A percentile compares a stretch with the other conserved stretches of the same genome.
Conservation (phyloP, 2,888 invertebrate genomes). For the Linnaemya tessellans region DNA sequence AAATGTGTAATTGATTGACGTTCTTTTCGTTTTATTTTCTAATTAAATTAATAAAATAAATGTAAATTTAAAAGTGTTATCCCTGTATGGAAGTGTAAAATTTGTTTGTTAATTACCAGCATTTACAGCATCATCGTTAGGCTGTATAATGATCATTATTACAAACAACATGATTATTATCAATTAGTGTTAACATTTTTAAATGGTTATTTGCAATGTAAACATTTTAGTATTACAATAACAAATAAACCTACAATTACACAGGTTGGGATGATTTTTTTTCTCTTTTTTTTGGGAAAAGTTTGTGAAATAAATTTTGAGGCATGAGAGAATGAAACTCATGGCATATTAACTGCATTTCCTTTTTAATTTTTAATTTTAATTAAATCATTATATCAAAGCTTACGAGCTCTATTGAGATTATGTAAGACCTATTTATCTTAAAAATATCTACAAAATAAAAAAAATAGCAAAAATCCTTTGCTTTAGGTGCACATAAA, state of each 20-base stretch:
- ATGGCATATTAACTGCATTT: too few relatives aligned
- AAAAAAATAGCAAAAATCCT: too few relatives aligned
- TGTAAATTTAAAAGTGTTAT: slow-evolving; percentile 9
- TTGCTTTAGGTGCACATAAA: too few relatives aligned
- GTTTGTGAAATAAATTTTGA: too few relatives aligned
- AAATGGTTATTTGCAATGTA: neutral
- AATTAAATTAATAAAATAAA: slow-evolving; percentile 28
- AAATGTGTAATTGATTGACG: slow-evolving; percentile 35
- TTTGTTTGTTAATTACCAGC: slow-evolving; percentile 56
- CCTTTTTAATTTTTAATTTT: too few relatives aligned
- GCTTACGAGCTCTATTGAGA: too few relatives aligned
- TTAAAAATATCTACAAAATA: too few relatives aligned
- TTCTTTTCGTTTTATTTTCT: slow-evolving; percentile 28
- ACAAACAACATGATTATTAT: slow-evolving; percentile 11
- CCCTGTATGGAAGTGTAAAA: slow-evolving; percentile 54
- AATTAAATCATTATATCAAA: too few relatives aligned
- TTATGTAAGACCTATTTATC: too few relatives aligned
- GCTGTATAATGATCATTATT: slow-evolving; percentile 16
- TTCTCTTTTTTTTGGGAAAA: too few relatives aligned
- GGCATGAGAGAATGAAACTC: too few relatives aligned
- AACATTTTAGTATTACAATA: neutral
- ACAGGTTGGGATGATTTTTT: too few relatives aligned
- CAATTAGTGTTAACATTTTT: neutral
- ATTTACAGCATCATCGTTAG: slow-evolving; percentile 32
- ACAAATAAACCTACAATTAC: neutral